Base-by-base conservation (phyloP, 2,113 vertebrate species). In the Tringa solitaria region DNA sequence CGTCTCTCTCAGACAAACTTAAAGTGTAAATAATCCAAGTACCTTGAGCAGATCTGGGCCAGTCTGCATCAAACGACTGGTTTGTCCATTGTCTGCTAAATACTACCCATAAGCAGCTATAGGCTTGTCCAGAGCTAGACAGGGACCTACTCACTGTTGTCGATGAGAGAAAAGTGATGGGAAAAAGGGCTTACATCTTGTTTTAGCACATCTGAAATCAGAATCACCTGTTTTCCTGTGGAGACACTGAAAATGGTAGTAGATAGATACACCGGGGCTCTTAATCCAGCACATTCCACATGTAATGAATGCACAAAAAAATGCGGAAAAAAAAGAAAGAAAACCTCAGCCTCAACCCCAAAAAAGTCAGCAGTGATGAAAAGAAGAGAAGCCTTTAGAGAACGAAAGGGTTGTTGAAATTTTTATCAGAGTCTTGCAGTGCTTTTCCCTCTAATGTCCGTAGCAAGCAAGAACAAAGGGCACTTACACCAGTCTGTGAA, bases 111-210 rank as follows among this genome's bases (percentile, higher is more conserved):
- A 45, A 18, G 26, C 46, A 72, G 4, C 6, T 33, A 3, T 2
- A 69, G 11, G 14, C 16, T 82, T 65, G 12, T 39, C 14, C 82
- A 87, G 80, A 72, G 14, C 18, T 53, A 39, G 12, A 54, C 4
- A 67, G 27, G 10, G 16, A 75, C 7, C 7, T 28, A 14, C 39
- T 56, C 26, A 4, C 14, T 24, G 28, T 33, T 89, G 22, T 57
- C 4, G 4, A 6, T 23, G 14, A 33, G 12, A 11, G 59, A 41
- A 53, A 39, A 64, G 0, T 0, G 2, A 20, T 14, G 10, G 7
- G 13, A 18, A 35, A 87, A 53, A 24, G 14, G 7, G 10, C 9
- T 79, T 67, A 48, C 32, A 68, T 16, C 20, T 53, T 32, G 15
- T 30, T 93, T 79, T 39, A 79, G 27, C 4, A 22, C 50, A 63